Evolutionary conservation across 2,888 invertebrate genomes (phyloP).

Genomic region (Ennomos fuscantarius): DNA sequence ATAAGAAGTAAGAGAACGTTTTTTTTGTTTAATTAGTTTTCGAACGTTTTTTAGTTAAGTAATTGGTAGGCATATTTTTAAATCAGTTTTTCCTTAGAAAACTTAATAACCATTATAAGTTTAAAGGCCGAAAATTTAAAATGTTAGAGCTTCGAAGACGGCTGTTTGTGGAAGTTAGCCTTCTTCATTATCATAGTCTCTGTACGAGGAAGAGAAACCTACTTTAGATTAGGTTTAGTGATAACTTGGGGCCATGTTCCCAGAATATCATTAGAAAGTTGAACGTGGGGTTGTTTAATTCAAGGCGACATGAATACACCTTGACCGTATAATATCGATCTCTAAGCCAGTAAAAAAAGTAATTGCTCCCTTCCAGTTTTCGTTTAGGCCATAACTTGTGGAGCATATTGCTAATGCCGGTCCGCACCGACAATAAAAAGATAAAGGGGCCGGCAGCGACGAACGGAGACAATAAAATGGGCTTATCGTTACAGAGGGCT

Average conservation of each 20-base stretch:
- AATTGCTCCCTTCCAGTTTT: constrained; percentile 53
- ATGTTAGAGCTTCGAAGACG: not conserved
- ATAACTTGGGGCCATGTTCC: constrained; percentile 9
- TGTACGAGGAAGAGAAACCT: constrained; percentile 1
- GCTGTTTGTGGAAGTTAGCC: constrained; percentile 1
- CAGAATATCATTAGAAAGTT: constrained; percentile 3
- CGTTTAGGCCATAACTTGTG: constrained; percentile 60
- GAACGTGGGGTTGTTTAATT: constrained; percentile 8
- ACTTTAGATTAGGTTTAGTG: constrained; percentile 12
- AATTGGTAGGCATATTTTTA: no score
- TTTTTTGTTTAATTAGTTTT: no score
- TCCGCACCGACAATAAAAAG: constrained; percentile 69
- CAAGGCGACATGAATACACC: constrained; percentile 9
- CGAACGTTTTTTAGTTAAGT: no score
- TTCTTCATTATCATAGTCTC: constrained; percentile 7
- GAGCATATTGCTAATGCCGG: constrained; percentile 70
- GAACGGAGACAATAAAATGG: constrained; percentile 69
- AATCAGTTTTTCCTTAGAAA: no score
- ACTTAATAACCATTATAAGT: no score
- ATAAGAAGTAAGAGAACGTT: no score
- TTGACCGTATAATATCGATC: constrained; percentile 37
- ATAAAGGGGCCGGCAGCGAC: constrained; percentile 64
- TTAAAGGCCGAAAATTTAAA: no score
- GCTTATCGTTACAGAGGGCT: constrained; percentile 67
- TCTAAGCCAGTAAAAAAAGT: constrained; percentile 41